Evolutionary conservation across 2,113 vertebrate species (phyloP).

Genomic region (Nanorana parkeri): DNA sequence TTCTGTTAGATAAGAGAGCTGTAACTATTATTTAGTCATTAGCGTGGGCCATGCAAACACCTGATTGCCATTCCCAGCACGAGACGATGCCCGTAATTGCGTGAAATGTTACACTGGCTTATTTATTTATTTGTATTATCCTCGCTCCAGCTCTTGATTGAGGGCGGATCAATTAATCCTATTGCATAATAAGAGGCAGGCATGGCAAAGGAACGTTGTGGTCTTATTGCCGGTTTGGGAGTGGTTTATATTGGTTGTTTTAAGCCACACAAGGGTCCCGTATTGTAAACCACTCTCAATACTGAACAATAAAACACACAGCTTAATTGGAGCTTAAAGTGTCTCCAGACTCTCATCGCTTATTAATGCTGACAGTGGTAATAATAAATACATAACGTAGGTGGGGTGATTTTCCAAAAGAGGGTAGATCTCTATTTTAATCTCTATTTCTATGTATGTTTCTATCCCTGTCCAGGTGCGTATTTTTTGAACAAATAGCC

Average conservation of each 20-base stretch:
- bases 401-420: slow-evolving; percentile 36
- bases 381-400: neutral
- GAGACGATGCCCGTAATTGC: slow-evolving; percentile 17
- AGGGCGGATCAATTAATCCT: slow-evolving; percentile 71
- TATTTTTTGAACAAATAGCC: neutral
- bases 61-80: slow-evolving; percentile 25
- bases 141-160: slow-evolving; percentile 65
- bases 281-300: slow-evolving; percentile 65
- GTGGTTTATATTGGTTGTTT: slow-evolving; percentile 71
- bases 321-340: slow-evolving; percentile 69
- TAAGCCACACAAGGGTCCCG: slow-evolving; percentile 68
- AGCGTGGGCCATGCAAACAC: slow-evolving; percentile 21
- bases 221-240: slow-evolving; percentile 63
- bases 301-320: slow-evolving; percentile 66
- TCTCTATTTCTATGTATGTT: neutral
- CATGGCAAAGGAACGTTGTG: slow-evolving; percentile 59
- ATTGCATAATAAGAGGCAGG: slow-evolving; percentile 69
- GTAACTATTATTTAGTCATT: slow-evolving; percentile 29
- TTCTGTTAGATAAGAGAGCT: neutral
- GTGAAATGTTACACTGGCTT: neutral
- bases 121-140: slow-evolving; percentile 60
- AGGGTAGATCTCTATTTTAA: neutral
- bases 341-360: slow-evolving; percentile 65
- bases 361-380: slow-evolving; percentile 64
- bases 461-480: neutral